These are phyloP conservation scores for Caenorhabditis becei DNA, from an alignment of 2,888 invertebrate genomes.

Conservation along the genomic window DNA sequence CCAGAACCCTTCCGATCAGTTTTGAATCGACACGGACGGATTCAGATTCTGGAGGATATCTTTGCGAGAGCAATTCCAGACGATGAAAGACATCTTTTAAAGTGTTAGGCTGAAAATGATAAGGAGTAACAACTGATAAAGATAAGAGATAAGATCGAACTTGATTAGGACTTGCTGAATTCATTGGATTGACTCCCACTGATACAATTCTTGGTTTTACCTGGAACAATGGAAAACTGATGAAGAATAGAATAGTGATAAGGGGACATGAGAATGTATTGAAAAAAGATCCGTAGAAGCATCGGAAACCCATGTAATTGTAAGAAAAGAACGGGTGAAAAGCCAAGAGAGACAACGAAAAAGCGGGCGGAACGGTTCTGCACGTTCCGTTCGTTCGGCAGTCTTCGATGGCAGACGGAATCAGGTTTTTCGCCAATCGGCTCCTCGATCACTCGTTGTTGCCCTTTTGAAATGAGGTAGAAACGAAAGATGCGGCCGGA, in stretches of 20 bases:
- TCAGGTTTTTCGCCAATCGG: conserved; percentile 34
- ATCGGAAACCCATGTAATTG: background rate
- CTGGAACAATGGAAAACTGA: conserved; percentile 22
- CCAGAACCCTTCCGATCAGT: conserved; percentile 60
- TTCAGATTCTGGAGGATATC: conserved; percentile 46
- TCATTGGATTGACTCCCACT: conserved; percentile 58
- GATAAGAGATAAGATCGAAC: conserved; percentile 11
- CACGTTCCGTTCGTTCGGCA: background rate
- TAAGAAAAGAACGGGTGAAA: background rate
- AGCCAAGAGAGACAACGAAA: background rate
- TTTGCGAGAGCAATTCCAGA: conserved; percentile 47
- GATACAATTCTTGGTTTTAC: conserved; percentile 70
- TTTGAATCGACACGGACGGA: conserved; percentile 40
- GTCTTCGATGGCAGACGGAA: conserved; percentile 10
- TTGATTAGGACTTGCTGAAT: conserved; percentile 17
- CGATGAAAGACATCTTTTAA: conserved; percentile 66
- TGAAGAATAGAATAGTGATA: background rate
- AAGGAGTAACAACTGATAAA: background rate
- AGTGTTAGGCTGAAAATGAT: conserved; percentile 69
- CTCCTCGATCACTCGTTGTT: conserved; percentile 26
- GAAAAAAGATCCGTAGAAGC: too few species aligned
- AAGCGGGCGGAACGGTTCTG: background rate
- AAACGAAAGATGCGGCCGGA: conserved; percentile 8
- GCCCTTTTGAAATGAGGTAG: conserved; percentile 54
- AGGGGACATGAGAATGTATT: background rate